Conservation (phyloP, 2,113 vertebrate species). For the Orientallactaga bullata region DNA sequence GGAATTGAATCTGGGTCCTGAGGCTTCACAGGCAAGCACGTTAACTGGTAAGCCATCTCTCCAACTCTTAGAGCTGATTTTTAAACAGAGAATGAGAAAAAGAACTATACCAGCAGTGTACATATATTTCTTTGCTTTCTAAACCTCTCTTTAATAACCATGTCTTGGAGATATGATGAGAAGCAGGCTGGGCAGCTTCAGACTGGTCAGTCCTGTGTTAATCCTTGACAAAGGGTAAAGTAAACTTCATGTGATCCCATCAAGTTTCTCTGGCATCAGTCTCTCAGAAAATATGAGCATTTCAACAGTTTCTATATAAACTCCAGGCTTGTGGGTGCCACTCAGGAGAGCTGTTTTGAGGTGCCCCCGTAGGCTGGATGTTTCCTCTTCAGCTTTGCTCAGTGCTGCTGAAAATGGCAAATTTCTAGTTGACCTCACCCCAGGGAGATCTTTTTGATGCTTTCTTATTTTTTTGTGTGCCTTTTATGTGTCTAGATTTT, state of each 20-base stretch:
- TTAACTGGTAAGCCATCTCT: too few relatives aligned
- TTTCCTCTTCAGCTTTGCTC: constrained; percentile 10
- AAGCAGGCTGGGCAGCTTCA: neutral
- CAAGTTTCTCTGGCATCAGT: neutral
- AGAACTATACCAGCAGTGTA: neutral
- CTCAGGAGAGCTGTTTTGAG: constrained; percentile 49
- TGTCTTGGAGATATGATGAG: neutral
- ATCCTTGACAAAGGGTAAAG: neutral
- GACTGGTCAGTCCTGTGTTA: neutral
- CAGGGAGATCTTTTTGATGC: neutral
- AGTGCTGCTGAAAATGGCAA: constrained; percentile 12
- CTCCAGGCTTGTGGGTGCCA: constrained; percentile 22
- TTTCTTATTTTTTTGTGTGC: constrained; percentile 47
- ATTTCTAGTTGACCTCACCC: constrained; percentile 39
- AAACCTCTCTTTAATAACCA: neutral
- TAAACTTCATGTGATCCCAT: neutral
- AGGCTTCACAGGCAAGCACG: too few relatives aligned
- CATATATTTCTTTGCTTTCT: constrained; percentile 12
- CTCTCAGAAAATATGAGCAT: constrained; percentile 50
- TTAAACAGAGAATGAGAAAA: neutral
- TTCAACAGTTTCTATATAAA: constrained; percentile 53
- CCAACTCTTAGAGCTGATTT: neutral
- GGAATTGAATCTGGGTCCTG: too few relatives aligned
- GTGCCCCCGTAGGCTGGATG: constrained; percentile 4
- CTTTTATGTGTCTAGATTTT: constrained; percentile 46